Evolutionary conservation across 2,888 invertebrate species (phyloP).

Genomic region (Mycalesis mineus): DNA sequence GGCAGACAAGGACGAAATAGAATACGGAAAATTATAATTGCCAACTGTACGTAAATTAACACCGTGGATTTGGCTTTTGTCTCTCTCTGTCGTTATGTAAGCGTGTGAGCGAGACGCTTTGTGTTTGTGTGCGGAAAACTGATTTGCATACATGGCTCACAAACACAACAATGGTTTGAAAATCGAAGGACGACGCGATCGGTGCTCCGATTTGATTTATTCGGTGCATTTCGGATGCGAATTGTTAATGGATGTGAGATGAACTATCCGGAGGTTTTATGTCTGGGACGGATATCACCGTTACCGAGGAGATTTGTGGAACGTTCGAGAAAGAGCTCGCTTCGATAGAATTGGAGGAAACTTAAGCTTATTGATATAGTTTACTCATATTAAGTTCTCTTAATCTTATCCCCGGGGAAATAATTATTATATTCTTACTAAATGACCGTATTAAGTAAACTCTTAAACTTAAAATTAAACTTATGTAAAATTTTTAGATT

Average conservation of each 20-base stretch:
- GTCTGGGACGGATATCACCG: slow-evolving; percentile 5
- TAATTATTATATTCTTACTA: too few relatives aligned
- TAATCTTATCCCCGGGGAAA: too few relatives aligned
- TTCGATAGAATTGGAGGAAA: background rate
- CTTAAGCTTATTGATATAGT: background rate
- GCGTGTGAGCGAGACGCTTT: slow-evolving; percentile 45
- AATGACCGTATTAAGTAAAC: too few relatives aligned
- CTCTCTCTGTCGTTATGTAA: slow-evolving; percentile 39
- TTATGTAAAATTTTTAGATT: too few relatives aligned
- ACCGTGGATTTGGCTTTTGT: slow-evolving; percentile 63
- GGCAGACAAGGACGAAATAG: slow-evolving; percentile 67
- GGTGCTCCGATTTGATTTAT: slow-evolving; percentile 61
- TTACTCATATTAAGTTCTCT: too few relatives aligned
- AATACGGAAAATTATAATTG: slow-evolving; percentile 75
- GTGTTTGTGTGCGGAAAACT: slow-evolving; percentile 48
- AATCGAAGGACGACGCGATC: slow-evolving; percentile 69
- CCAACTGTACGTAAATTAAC: slow-evolving; percentile 77
- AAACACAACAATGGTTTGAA: slow-evolving; percentile 71
- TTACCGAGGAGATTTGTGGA: slow-evolving; percentile 2
- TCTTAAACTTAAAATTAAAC: too few relatives aligned
- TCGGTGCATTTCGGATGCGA: slow-evolving; percentile 41
- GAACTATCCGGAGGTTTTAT: slow-evolving; percentile 27
- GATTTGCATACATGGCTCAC: slow-evolving; percentile 70
- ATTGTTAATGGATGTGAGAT: slow-evolving; percentile 56
- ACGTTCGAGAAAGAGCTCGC: background rate